Evolutionary conservation across 2,888 invertebrate genomes (phyloP).

Genomic region (Sinelater perroti): DNA sequence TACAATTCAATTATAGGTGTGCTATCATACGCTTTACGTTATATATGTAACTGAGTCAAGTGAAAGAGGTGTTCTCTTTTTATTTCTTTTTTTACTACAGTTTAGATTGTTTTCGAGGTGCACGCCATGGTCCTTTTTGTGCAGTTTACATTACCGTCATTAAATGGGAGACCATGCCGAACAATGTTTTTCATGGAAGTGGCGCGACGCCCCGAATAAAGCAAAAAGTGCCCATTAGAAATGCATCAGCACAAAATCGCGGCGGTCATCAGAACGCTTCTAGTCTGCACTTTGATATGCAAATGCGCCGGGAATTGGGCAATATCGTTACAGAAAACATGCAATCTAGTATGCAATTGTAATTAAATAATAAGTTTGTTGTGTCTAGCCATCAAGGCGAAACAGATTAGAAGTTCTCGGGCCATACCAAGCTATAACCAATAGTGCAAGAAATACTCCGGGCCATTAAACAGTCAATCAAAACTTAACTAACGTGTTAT

Average conservation of each 20-base stretch:
- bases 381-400: conserved; percentile 44
- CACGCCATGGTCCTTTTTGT: no score
- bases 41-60: no score
- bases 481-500: conserved; percentile 40
- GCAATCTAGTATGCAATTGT: conserved; percentile 46
- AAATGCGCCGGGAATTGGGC: conserved; percentile 31
- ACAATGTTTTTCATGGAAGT: conserved; percentile 5
- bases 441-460: conserved; percentile 29
- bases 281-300: conserved; percentile 37
- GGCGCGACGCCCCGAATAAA: conserved; percentile 1
- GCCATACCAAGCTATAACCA: conserved; percentile 34
- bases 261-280: conserved; percentile 16
- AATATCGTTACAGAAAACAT: conserved; percentile 38
- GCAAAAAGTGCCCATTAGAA: neutral
- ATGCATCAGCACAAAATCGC: conserved; percentile 7
- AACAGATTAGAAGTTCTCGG: conserved; percentile 40
- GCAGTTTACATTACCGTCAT: no score
- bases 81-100: no score
- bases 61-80: no score
- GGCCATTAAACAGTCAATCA: conserved; percentile 45
- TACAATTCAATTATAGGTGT: no score
- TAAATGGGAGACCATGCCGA: neutral
- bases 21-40: no score
- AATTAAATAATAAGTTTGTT: conserved; percentile 45
- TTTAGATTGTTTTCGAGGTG: no score